Conservation (phyloP, 2,113 vertebrate species). For the Sminthopsis crassicaudata region DNA sequence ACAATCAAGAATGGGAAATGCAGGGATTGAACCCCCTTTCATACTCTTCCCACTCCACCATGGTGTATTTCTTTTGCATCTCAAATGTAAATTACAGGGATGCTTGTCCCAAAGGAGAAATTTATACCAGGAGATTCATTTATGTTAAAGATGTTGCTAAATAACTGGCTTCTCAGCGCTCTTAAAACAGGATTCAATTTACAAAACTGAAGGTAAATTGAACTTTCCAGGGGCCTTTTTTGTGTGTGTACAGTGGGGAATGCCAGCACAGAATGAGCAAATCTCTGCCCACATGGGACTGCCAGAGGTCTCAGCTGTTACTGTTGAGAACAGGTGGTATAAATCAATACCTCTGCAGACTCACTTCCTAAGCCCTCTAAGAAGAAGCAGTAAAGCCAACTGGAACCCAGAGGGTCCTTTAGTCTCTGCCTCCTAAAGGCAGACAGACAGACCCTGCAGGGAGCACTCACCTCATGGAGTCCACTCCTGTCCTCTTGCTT, state of each 20-base stretch:
- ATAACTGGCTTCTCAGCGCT: neutral
- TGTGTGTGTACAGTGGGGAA: neutral
- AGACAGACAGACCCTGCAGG: neutral
- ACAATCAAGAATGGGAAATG: neutral
- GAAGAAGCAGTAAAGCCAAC: constrained; percentile 39
- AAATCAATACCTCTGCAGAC: constrained; percentile 69
- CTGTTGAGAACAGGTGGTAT: constrained; percentile 82
- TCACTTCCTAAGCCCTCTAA: constrained; percentile 23
- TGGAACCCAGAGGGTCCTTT: constrained; percentile 44
- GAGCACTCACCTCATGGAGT: constrained; percentile 64
- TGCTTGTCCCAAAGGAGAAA: neutral
- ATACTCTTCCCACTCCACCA: neutral
- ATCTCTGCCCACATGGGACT: neutral
- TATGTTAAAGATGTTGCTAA: neutral
- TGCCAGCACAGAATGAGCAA: neutral
- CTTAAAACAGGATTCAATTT: neutral
- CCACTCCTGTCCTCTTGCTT: constrained; percentile 1
- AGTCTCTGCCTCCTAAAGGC: neutral
- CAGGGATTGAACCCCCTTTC: neutral
- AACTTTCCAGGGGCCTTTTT: neutral
- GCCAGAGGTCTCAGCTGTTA: constrained; percentile 81
- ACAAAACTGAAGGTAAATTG: neutral
- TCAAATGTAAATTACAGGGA: neutral
- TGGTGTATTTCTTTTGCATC: neutral
- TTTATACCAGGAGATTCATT: neutral